Base-by-base conservation (phyloP, 2,888 invertebrate species). In the Odontomyia ornata region DNA sequence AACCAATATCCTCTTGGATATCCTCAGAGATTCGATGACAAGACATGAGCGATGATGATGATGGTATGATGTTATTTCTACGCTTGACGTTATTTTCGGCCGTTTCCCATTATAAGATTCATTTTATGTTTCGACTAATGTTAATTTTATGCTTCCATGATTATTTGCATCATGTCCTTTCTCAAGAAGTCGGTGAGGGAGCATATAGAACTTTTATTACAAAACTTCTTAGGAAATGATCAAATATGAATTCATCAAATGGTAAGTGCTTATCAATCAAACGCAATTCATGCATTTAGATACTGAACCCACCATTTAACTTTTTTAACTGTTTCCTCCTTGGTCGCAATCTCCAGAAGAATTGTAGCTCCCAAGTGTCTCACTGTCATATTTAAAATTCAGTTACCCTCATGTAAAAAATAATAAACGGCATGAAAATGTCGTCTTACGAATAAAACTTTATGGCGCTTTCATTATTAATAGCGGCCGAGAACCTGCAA, bases 1-100 rank as follows among this genome's bases (percentile, higher is more conserved):
- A 43, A 18, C 57, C 57, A 57, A 30, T 60, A 73, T 52, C 27
- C 47, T 28, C 67, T 21, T 9, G 9, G 13, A 28, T 56, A 78
- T 78, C 73, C 78, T 78, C 73, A 30, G 73, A 76, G 78, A 76
- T 76, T 76, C 78, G 72, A 76, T 65, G 78, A 78, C 78, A 76
- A 60, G 69, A 47, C 69, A 47, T 69, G 69, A 69, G 69, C 69
- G 69, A 69, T 69, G 69, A 69, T 69, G 69, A 47, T 69, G 46
- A 11, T 7, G 27, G 7, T 43, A 23, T 52, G 52, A 13, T 52
- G 15, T 18, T 52, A 5, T 5, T 52, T n/a, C n/a, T n/a, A n/a
- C 43, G 56, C 28, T 25, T 4, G 18, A 15, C 18, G 57, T 23
- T 23, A 43, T 21, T 78, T 78, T 65, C 52, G 76, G 78, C 73